Conservation (phyloP, 2,797 vertebrate genomes). For the Odontamblyopus rebecca region DNA sequence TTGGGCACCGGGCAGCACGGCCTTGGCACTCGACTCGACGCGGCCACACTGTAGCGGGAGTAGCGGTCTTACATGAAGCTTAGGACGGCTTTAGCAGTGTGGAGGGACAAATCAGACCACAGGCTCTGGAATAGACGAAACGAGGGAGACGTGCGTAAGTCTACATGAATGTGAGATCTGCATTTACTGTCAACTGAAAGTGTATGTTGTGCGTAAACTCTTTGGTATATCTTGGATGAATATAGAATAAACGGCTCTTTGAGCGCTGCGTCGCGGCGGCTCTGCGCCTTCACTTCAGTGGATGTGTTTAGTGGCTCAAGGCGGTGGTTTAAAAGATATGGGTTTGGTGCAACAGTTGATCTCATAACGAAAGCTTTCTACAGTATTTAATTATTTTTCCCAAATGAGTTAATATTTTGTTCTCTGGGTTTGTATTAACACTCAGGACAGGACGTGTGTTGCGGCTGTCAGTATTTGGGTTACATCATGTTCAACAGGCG, state of each 20-base stretch:
- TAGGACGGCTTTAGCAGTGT: constrained; percentile 73
- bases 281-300: constrained; percentile 15
- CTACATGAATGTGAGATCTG: constrained; percentile 59
- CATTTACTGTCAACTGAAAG: constrained; percentile 4
- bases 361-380: constrained; percentile 24
- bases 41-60: constrained; percentile 80
- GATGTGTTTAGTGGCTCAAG: constrained; percentile 28
- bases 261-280: constrained; percentile 13
- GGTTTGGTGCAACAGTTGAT: constrained; percentile 58
- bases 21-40: constrained; percentile 77
- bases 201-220: constrained; percentile 29
- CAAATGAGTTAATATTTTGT: neutral
- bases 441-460: neutral
- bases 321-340: constrained; percentile 36
- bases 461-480: constrained; percentile 15
- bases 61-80: constrained; percentile 78
- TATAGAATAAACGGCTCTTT: neutral
- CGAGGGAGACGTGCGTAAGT: constrained; percentile 86
- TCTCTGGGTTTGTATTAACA: neutral
- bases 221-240: constrained; percentile 12
- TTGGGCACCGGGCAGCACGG: constrained; percentile 85
- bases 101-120: constrained; percentile 72
- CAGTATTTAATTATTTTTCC: constrained; percentile 21
- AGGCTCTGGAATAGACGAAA: constrained; percentile 73
- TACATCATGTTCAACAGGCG: constrained; percentile 18